A percentile compares a stretch with the other conserved stretches of the same genome.
These are phyloP conservation scores for Sebastes reedi DNA, from an alignment of 2,797 vertebrate species.

Conservation along the genomic window DNA sequence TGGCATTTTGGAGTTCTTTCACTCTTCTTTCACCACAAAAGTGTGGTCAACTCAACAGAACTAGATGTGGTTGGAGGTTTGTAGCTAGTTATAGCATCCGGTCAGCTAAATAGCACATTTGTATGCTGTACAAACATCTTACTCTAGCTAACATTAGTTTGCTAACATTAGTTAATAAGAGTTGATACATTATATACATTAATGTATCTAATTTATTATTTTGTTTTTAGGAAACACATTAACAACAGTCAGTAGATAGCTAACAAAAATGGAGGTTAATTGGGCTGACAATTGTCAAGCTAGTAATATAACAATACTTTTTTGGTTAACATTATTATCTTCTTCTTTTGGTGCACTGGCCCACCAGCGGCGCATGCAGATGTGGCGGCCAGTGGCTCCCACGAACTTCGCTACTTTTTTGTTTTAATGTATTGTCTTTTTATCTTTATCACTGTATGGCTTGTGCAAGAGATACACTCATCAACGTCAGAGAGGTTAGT, in stretches of 20 bases:
- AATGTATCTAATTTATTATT: background rate
- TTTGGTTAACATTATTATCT: too few species aligned
- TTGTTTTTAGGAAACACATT: background rate
- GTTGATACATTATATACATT: background rate
- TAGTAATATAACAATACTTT: too few species aligned
- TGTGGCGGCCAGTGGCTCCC: too few species aligned
- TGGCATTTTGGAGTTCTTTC: background rate
- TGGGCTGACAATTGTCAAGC: background rate
- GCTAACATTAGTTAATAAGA: background rate
- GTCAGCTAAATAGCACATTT: background rate
- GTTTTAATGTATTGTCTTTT: too few species aligned
- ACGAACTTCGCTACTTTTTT: too few species aligned
- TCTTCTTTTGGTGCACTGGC: too few species aligned
- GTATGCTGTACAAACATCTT: background rate
- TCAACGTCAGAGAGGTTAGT: too few species aligned
- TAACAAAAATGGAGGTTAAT: background rate
- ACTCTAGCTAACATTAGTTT: background rate
- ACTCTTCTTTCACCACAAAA: background rate
- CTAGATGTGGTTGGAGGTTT: background rate
- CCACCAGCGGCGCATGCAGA: too few species aligned
- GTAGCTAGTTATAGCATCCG: background rate
- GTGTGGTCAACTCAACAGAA: background rate
- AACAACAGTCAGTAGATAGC: background rate
- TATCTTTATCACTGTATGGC: too few species aligned
- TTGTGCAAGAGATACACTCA: too few species aligned